These are phyloP conservation scores for Echeneis naucrates DNA, from an alignment of 2,797 vertebrate genomes.

Conservation along the genomic window DNA sequence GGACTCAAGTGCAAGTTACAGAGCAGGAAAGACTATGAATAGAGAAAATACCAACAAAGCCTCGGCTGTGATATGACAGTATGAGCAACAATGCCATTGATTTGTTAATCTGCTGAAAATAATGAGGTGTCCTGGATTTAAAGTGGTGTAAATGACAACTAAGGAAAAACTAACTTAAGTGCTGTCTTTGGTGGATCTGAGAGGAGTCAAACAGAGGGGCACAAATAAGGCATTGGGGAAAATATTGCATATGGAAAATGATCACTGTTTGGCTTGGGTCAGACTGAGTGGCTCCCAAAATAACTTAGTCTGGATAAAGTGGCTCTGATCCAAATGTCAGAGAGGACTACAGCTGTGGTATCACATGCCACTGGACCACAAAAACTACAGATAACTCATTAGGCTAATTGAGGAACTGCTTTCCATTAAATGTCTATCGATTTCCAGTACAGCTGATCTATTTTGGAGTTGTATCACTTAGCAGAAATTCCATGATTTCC, in stretches of 20 bases:
- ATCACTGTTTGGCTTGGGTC: constrained; percentile 44
- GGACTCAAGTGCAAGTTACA: background rate
- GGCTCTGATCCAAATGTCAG: constrained; percentile 52
- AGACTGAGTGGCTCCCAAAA: constrained; percentile 53
- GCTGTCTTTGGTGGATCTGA: background rate
- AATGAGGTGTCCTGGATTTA: constrained; percentile 10
- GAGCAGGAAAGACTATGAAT: background rate
- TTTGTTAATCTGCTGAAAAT: constrained; percentile 14
- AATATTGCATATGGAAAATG: constrained; percentile 53
- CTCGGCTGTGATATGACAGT: background rate
- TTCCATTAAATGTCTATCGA: constrained; percentile 28
- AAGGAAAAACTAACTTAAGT: background rate
- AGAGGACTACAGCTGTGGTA: constrained; percentile 21
- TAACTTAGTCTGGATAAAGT: constrained; percentile 52
- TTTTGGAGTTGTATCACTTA: background rate
- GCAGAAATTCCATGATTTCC: background rate
- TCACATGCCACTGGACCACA: constrained; percentile 28
- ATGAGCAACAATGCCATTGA: constrained; percentile 4
- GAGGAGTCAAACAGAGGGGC: constrained; percentile 13
- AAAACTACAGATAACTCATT: constrained; percentile 42
- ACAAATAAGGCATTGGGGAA: constrained; percentile 48
- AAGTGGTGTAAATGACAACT: background rate
- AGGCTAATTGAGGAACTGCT: constrained; percentile 41
- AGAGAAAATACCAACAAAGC: constrained; percentile 15
- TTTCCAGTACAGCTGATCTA: constrained; percentile 1